Evolutionary conservation across 2,888 invertebrate genomes (phyloP).

Genomic region (Ptilodon capucinus): DNA sequence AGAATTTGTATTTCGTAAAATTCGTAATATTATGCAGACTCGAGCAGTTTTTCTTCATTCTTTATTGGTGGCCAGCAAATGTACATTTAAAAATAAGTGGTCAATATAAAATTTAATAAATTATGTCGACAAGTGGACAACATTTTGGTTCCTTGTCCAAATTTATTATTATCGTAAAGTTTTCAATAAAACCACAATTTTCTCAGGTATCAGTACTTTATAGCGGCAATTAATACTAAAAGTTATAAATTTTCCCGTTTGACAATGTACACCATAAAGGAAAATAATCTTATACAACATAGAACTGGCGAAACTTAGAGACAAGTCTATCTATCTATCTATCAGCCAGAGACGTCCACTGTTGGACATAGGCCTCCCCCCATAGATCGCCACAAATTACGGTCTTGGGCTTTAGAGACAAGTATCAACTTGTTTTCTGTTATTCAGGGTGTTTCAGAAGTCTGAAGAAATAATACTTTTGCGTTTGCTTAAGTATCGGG

Average conservation of each 20-base stretch:
- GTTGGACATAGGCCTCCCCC: no score
- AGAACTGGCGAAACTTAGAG: not conserved
- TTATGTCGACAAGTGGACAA: not conserved
- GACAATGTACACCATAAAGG: not conserved
- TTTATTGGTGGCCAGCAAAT: not conserved
- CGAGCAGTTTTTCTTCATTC: not conserved
- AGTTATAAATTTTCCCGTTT: not conserved
- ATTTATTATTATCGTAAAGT: not conserved
- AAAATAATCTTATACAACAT: no score
- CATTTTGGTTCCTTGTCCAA: not conserved
- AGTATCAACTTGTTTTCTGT: no score
- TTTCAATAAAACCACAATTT: not conserved
- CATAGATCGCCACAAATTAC: no score
- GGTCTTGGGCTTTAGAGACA: no score
- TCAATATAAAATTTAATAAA: not conserved
- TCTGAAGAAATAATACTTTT: no score
- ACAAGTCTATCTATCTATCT: no score
- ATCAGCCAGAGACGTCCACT: no score
- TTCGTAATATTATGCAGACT: not conserved
- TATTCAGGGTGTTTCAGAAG: no score
- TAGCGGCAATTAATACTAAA: slow-evolving; percentile 13
- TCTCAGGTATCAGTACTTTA: not conserved
- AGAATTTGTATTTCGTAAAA: no score
- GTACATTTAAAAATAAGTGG: not conserved
- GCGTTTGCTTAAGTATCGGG: no score